Percentiles rank a stretch among this genome's conserved stretches.
These are phyloP conservation scores for Dipodomys merriami DNA, from an alignment of 2,113 vertebrate genomes.

Conservation along the genomic window DNA sequence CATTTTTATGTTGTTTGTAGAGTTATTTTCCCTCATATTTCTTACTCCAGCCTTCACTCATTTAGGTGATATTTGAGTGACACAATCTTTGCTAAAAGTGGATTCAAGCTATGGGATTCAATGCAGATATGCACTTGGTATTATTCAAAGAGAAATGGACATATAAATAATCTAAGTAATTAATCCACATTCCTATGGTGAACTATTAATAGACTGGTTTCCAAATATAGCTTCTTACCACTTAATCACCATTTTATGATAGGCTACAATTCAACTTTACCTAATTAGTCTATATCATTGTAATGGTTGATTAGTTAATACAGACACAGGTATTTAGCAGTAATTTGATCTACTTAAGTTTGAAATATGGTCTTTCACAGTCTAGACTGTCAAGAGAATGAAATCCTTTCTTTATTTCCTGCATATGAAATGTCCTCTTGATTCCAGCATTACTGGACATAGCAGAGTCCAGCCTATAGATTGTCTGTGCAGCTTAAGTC, in stretches of 20 bases:
- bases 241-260: slow-evolving; percentile 67
- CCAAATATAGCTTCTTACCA: not conserved
- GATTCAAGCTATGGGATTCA: not conserved
- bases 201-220: slow-evolving; percentile 43
- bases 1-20: not conserved
- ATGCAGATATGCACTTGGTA: not conserved
- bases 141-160: not conserved
- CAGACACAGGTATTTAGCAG: slow-evolving; percentile 70
- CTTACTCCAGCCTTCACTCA: not conserved
- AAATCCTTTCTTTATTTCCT: slow-evolving; percentile 12
- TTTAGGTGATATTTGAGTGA: not conserved
- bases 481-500: not conserved
- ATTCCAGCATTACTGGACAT: not conserved
- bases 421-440: slow-evolving; percentile 60
- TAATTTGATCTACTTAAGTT: slow-evolving; percentile 70
- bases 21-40: slow-evolving; percentile 21
- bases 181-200: not conserved
- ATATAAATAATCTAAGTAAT: not conserved
- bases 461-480: not conserved
- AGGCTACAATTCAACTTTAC: slow-evolving; percentile 65
- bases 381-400: slow-evolving; percentile 46
- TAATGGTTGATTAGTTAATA: slow-evolving; percentile 71
- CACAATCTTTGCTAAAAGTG: slow-evolving; percentile 36
- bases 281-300: slow-evolving; percentile 65
- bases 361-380: slow-evolving; percentile 69